A percentile compares a stretch with the other conserved stretches of the same genome.
phyloP scores from a whole-genome alignment of 1,140 invertebrate species.

The Brachystomella parvula region DNA sequence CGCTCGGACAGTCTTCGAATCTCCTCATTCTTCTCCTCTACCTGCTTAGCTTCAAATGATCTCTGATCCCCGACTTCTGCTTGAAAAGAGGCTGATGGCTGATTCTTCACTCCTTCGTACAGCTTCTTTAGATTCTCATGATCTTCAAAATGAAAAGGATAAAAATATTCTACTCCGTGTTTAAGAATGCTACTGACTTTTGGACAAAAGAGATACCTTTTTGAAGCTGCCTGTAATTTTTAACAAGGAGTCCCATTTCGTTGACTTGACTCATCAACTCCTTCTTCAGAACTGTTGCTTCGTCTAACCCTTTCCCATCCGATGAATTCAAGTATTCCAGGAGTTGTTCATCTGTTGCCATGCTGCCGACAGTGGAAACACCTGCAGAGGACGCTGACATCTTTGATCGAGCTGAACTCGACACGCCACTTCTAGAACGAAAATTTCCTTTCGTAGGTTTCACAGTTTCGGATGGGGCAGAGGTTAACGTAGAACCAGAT shows the following conservation, averaged over 20 bases:
- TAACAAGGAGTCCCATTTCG: conserved; percentile 28
- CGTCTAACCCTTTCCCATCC: conserved; percentile 25
- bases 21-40: conserved; percentile 25
- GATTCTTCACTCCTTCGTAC: neutral
- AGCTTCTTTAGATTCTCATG: conserved; percentile 21
- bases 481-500: neutral
- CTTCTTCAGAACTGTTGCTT: conserved; percentile 22
- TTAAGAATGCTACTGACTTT: neutral
- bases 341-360: conserved; percentile 23
- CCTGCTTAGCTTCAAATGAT: neutral
- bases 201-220: conserved; percentile 21
- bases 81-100: neutral
- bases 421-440: neutral
- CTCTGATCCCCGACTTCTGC: neutral
- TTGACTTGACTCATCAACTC: conserved; percentile 26
- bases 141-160: conserved; percentile 21
- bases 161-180: neutral
- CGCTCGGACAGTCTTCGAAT: conserved; percentile 3
- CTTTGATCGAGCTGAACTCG: neutral
- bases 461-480: neutral
- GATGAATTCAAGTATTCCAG: conserved; percentile 25
- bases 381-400: neutral
- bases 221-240: conserved; percentile 33
- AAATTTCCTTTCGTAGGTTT: neutral
- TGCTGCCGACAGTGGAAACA: neutral